phyloP scores from a whole-genome alignment of 2,797 vertebrate species.

The Prunella strophiata region DNA sequence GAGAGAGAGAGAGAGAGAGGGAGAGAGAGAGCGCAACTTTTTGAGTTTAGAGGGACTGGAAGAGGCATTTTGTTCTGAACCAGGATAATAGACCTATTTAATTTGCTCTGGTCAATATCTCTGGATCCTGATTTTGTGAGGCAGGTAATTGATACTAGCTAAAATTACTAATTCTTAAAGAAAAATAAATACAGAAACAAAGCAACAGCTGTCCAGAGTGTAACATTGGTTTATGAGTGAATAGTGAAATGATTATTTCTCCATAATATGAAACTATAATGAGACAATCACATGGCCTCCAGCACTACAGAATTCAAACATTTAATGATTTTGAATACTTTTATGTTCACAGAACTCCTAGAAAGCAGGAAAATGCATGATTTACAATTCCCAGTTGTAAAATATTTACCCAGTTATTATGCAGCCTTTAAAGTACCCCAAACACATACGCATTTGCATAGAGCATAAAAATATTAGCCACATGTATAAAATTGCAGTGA shows the following conservation, averaged over 20 bases:
- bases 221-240: background rate
- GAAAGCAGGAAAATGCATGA: background rate
- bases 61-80: background rate
- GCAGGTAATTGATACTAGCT: background rate
- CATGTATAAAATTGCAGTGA: background rate
- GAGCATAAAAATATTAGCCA: background rate
- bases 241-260: background rate
- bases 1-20: background rate
- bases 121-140: background rate
- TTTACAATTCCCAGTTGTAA: background rate
- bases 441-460: accelerated
- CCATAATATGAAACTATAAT: background rate
- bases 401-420: background rate
- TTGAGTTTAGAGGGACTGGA: background rate
- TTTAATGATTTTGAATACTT: background rate
- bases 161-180: background rate
- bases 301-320: background rate
- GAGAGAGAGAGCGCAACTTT: background rate
- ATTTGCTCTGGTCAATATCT: background rate
- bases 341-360: background rate
- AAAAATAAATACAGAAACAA: background rate
- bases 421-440: background rate
- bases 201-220: background rate
- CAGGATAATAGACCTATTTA: background rate
- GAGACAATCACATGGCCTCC: background rate